Evolutionary conservation across 2,113 vertebrate species (phyloP), one percentile per base, ranked within the genome.

Genomic region (Tychaedon coryphoeus): DNA sequence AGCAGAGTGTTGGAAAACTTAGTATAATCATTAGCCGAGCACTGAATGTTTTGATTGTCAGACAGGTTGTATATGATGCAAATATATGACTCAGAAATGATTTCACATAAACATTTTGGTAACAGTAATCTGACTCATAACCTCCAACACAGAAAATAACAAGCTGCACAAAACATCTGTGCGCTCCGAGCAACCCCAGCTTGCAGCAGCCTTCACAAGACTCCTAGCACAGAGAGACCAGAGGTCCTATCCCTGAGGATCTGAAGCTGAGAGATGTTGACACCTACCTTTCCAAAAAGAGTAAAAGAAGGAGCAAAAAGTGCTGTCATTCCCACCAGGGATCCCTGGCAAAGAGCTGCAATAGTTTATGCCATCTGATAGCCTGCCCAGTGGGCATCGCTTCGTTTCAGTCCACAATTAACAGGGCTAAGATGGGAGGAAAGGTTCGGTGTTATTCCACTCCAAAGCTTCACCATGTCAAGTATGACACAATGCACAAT

Each of bases 71-170:
- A 98, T 98, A 98, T 98, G 98, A 98, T 98, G 98, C 97, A 98
- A 98, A 98, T 97, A 98, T 97, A 98, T 98, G 98, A 98, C 97
- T 98, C 98, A 98, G 97, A 98, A 98, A 98, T 98, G 97, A 98
- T 98, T 98, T 98, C 98, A 98, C 98, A 97, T 97, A 98, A 98
- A 98, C 97, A 98, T 98, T 97, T 98, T 97, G 96, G 96, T 95
- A 98, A 98, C 96, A 98, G 96, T 90, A 96, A 97, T 98, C 98
- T 98, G 98, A 98, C 97, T 98, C 98, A 98, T 98, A 98, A 97
- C 93, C 97, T 98, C 98, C 98, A 97, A 96, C 93, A 97, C 8
- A 95, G 96, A 97, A 97, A 97, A 97, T 97, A 98, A 97, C 97
- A 98, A 95, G 97, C 96, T 97, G 97, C 97, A 95, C 96, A 96